These are phyloP conservation scores for Harpalus rufipes DNA, from an alignment of 2,888 invertebrate species.

Conservation along the genomic window DNA sequence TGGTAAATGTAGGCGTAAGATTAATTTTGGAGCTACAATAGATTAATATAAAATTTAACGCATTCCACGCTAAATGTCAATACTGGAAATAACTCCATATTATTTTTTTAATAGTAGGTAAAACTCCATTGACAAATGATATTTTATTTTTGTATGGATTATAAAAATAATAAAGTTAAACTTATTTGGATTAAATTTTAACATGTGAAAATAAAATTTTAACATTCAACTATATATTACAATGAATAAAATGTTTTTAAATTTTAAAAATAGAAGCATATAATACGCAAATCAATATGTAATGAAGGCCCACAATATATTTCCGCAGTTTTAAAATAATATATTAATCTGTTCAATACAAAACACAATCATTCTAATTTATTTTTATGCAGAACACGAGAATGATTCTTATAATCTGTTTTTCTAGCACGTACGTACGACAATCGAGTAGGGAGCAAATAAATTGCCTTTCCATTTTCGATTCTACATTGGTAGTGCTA, in stretches of 20 bases:
- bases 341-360: background rate
- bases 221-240: too few relatives aligned
- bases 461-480: constrained; percentile 10
- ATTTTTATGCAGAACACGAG: constrained; percentile 17
- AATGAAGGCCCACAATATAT: too few relatives aligned
- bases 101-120: background rate
- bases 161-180: too few relatives aligned
- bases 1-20: background rate
- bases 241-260: too few relatives aligned
- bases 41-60: background rate
- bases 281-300: too few relatives aligned
- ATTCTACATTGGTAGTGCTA: background rate
- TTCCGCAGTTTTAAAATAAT: background rate
- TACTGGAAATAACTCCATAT: background rate
- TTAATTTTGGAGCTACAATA: background rate
- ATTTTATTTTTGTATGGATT: too few relatives aligned
- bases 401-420: constrained; percentile 4
- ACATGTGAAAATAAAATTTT: too few relatives aligned
- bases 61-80: background rate
- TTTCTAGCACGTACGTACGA: background rate
- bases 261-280: too few relatives aligned
- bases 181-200: too few relatives aligned
- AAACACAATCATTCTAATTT: background rate
- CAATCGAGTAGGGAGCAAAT: background rate
- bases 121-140: too few relatives aligned